phyloP scores from a whole-genome alignment of 2,113 vertebrate genomes.

The Hippolais icterina region DNA sequence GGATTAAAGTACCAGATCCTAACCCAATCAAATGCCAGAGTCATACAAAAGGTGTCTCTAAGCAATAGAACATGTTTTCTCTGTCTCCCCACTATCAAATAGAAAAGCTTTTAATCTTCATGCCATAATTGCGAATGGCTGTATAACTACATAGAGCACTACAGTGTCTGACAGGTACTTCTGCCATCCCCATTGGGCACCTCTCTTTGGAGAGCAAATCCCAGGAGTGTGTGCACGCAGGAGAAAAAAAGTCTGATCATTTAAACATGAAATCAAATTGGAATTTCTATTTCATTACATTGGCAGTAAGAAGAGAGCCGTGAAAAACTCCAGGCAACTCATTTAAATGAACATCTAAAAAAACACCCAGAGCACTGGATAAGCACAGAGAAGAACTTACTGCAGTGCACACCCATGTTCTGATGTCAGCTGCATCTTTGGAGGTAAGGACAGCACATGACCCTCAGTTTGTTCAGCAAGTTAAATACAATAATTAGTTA shows the following conservation, averaged over 20 bases:
- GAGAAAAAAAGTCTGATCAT: background rate
- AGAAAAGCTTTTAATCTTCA: background rate
- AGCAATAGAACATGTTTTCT: background rate
- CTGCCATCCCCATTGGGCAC: too few species aligned
- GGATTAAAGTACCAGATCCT: background rate
- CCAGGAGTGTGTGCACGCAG: background rate
- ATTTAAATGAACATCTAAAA: background rate
- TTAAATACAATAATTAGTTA: background rate
- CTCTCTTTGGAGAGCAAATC: background rate
- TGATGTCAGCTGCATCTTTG: background rate
- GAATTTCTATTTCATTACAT: background rate
- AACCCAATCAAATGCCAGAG: background rate
- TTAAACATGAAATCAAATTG: background rate
- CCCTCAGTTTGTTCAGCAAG: background rate
- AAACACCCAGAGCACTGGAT: accelerated
- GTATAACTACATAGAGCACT: accelerated
- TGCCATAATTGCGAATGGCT: background rate
- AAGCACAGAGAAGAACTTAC: background rate
- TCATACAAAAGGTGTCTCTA: background rate
- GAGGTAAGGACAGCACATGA: background rate
- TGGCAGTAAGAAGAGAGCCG: background rate
- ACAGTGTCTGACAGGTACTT: background rate
- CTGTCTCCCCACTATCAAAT: background rate
- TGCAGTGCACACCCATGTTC: background rate
- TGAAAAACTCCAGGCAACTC: background rate